Percentiles rank a stretch among this genome's conserved stretches.
phyloP scores from a whole-genome alignment of 2,888 invertebrate genomes.

The Lapara coniferarum region DNA sequence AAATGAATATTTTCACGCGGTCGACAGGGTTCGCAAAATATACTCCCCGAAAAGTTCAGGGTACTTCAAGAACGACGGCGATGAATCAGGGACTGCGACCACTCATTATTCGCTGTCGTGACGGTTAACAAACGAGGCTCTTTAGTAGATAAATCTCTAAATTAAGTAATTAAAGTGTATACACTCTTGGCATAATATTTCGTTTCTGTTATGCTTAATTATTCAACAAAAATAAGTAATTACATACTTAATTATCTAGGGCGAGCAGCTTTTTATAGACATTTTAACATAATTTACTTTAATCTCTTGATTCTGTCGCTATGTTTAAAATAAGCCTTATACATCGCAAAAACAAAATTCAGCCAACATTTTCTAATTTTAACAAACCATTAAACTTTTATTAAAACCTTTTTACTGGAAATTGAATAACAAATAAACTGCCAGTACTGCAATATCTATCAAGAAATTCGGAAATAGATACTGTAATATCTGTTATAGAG shows the following conservation, averaged over 20 bases:
- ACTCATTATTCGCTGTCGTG: not conserved
- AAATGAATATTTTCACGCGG: not conserved
- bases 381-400: not conserved
- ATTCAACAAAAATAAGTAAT: no score
- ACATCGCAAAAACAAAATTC: conserved; percentile 41
- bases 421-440: not conserved
- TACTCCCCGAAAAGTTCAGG: not conserved
- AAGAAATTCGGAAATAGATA: not conserved
- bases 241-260: no score
- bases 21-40: not conserved
- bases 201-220: no score
- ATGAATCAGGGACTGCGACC: not conserved
- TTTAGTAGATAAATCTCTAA: not conserved
- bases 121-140: not conserved
- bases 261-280: not conserved
- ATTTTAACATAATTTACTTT: not conserved
- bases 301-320: not conserved
- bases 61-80: not conserved
- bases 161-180: not conserved
- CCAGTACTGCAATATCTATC: not conserved
- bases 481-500: not conserved
- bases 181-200: no score
- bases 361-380: conserved; percentile 28
- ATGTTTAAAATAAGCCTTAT: conserved; percentile 27
- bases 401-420: not conserved